A percentile compares a stretch with the other conserved stretches of the same genome.
Evolutionary conservation across 2,888 invertebrate genomes (phyloP).

Genomic region (Eupithecia abbreviata): DNA sequence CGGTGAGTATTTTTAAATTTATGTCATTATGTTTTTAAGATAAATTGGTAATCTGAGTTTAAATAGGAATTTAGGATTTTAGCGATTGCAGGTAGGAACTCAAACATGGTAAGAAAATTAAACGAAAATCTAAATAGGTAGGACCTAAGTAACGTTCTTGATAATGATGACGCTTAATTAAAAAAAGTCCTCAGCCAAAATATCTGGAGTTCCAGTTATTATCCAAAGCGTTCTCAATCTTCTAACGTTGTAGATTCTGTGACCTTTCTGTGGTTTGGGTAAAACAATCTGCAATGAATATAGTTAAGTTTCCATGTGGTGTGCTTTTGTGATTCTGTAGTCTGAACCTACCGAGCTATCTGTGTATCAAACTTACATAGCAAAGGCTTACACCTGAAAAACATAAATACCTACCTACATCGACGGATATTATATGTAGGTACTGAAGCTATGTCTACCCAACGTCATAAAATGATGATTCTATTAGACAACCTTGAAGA

Average conservation of each 20-base stretch:
- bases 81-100: background rate
- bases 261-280: background rate
- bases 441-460: background rate
- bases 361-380: background rate
- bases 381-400: background rate
- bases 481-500: conserved; percentile 14
- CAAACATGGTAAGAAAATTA: background rate
- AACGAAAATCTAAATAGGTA: background rate
- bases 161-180: background rate
- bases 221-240: background rate
- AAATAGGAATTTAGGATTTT: background rate
- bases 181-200: background rate
- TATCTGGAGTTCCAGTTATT: background rate
- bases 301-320: background rate
- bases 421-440: background rate
- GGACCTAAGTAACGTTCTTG: background rate
- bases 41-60: background rate
- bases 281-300: background rate
- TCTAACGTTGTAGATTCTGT: background rate
- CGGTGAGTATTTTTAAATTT: conserved; percentile 69
- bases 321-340: background rate
- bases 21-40: background rate
- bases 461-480: background rate
- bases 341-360: background rate
- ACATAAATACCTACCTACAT: background rate